phyloP scores from a whole-genome alignment of 2,797 vertebrate species.

The Ceyx erithaca region DNA sequence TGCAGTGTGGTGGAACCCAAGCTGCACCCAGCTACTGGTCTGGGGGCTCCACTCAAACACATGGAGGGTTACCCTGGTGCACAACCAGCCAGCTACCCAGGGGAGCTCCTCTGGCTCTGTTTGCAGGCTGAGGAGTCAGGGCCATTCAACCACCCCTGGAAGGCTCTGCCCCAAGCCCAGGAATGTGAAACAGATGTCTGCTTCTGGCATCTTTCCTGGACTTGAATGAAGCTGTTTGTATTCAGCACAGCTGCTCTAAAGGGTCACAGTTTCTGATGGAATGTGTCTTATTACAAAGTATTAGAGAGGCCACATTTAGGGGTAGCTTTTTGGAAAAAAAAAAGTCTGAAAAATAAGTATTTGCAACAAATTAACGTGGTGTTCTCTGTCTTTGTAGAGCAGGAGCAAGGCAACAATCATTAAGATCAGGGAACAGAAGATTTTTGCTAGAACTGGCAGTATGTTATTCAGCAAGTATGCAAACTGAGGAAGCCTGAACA shows the following conservation, averaged over 20 bases:
- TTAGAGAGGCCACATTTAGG: constrained; percentile 9
- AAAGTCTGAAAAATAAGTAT: not conserved
- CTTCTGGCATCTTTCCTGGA: not conserved
- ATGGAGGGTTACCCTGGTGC: rapidly evolving
- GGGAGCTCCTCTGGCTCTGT: not conserved
- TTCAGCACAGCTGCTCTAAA: not conserved
- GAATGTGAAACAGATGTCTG: not conserved
- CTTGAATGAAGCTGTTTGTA: not conserved
- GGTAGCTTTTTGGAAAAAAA: not conserved
- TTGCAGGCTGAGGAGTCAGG: not conserved
- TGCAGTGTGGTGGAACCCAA: rapidly evolving
- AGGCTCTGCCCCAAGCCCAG: not conserved
- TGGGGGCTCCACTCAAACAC: not conserved
- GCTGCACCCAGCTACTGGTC: rapidly evolving
- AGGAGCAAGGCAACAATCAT: not conserved
- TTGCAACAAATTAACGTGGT: not conserved
- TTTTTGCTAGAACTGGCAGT: not conserved
- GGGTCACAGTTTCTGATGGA: not conserved
- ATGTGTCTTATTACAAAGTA: not conserved
- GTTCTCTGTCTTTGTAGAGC: not conserved
- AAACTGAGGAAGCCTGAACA: not conserved
- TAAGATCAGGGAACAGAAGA: not conserved
- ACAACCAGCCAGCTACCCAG: not conserved
- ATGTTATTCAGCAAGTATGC: not conserved
- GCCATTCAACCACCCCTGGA: not conserved